Evolutionary conservation across 1,140 invertebrate genomes (phyloP).

Genomic region (Drosophila insularis): DNA sequence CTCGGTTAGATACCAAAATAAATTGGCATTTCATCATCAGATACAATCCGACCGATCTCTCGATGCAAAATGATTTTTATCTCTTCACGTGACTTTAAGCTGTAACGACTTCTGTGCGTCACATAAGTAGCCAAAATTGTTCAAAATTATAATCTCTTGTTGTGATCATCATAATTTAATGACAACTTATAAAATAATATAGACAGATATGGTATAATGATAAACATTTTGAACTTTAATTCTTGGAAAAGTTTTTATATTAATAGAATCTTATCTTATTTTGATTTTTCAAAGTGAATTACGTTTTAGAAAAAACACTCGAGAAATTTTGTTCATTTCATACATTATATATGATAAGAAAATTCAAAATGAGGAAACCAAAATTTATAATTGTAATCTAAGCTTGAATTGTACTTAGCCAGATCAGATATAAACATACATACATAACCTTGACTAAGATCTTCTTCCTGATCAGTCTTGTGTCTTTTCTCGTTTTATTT

Average conservation of each 20-base stretch:
- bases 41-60: slow-evolving; percentile 9
- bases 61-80: slow-evolving; percentile 35
- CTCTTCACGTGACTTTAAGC: background rate
- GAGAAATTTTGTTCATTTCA: too few species aligned
- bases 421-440: too few species aligned
- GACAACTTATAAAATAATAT: background rate
- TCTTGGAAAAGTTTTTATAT: background rate
- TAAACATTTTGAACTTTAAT: background rate
- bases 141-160: slow-evolving; percentile 34
- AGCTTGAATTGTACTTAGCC: too few species aligned
- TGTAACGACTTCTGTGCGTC: background rate
- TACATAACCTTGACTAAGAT: background rate
- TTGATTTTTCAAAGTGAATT: too few species aligned
- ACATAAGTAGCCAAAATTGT: background rate
- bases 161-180: slow-evolving; percentile 32
- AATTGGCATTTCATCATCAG: slow-evolving; percentile 26
- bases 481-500: background rate
- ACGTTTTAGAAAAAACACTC: too few species aligned
- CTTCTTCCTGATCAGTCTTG: background rate
- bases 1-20: slow-evolving; percentile 12
- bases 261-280: background rate
- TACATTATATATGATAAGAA: too few species aligned
- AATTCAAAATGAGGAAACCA: too few species aligned
- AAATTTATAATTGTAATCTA: too few species aligned
- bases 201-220: background rate